These are phyloP conservation scores for Iguana delicatissima DNA, from an alignment of 2,797 vertebrate species.

Conservation along the genomic window DNA sequence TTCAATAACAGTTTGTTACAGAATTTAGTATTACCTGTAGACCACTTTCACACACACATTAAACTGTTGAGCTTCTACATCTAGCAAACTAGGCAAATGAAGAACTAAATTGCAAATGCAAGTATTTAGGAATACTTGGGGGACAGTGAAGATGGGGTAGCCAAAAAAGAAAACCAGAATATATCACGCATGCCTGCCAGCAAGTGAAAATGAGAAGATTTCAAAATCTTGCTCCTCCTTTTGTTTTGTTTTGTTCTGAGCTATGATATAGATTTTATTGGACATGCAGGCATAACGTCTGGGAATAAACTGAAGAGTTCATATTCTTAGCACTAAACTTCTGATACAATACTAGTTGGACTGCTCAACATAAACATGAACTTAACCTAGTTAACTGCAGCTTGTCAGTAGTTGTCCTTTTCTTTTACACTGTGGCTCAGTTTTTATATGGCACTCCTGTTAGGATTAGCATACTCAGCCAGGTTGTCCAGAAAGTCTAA, in stretches of 20 bases:
- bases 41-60: neutral
- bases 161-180: neutral
- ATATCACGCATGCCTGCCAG: neutral
- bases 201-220: neutral
- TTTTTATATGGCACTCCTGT: too few relatives aligned
- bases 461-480: too few relatives aligned
- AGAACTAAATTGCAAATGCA: neutral
- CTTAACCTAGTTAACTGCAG: too few relatives aligned
- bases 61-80: neutral
- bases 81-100: neutral
- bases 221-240: neutral
- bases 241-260: neutral
- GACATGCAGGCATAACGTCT: too few relatives aligned
- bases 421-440: too few relatives aligned
- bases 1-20: constrained; percentile 3
- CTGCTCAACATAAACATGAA: too few relatives aligned
- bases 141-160: neutral
- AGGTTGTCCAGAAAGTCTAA: too few relatives aligned
- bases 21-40: neutral
- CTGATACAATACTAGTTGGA: too few relatives aligned
- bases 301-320: too few relatives aligned
- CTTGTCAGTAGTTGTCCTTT: too few relatives aligned
- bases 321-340: too few relatives aligned
- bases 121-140: neutral
- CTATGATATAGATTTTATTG: too few relatives aligned